A percentile compares a stretch with the other conserved stretches of the same genome.
Evolutionary conservation across 2,888 invertebrate genomes (phyloP).

Genomic region (Lasiommata megera): DNA sequence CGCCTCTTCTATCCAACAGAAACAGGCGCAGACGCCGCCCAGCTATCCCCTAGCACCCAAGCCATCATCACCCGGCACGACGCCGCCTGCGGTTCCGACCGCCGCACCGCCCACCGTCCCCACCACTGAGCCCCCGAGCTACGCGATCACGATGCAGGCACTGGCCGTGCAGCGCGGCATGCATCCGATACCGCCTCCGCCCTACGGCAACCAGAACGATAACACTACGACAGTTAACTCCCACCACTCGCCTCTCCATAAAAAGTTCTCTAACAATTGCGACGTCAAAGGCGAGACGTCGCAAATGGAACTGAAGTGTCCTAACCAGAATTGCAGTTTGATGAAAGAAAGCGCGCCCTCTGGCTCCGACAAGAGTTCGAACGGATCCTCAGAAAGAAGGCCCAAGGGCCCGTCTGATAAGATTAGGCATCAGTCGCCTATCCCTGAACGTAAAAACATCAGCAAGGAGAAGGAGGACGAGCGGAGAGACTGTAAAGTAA

Average conservation of each 20-base stretch:
- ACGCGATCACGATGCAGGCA: conserved; percentile 94
- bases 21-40: conserved; percentile 79
- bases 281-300: conserved; percentile 76
- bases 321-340: conserved; percentile 74
- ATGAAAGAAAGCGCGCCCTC: conserved; percentile 79
- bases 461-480: conserved; percentile 95
- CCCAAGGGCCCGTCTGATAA: conserved; percentile 83
- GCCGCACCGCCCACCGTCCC: conserved; percentile 81
- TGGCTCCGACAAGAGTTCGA: conserved; percentile 79
- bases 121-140: conserved; percentile 94
- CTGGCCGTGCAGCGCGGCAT: conserved; percentile 86
- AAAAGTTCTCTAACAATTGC: conserved; percentile 84
- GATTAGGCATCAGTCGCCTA: conserved; percentile 96
- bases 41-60: conserved; percentile 76
- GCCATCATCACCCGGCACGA: conserved; percentile 78
- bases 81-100: conserved; percentile 62
- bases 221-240: conserved; percentile 63
- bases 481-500: conserved; percentile 93
- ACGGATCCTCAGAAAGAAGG: conserved; percentile 70
- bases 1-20: conserved; percentile 90
- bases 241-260: conserved; percentile 84
- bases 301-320: conserved; percentile 78
- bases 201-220: conserved; percentile 80
- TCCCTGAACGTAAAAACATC: conserved; percentile 94
- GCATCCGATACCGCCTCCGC: conserved; percentile 86